A percentile compares a stretch with the other conserved stretches of the same genome.
phyloP scores from a whole-genome alignment of 2,888 invertebrate genomes.

The Oxyteleia sp. region DNA sequence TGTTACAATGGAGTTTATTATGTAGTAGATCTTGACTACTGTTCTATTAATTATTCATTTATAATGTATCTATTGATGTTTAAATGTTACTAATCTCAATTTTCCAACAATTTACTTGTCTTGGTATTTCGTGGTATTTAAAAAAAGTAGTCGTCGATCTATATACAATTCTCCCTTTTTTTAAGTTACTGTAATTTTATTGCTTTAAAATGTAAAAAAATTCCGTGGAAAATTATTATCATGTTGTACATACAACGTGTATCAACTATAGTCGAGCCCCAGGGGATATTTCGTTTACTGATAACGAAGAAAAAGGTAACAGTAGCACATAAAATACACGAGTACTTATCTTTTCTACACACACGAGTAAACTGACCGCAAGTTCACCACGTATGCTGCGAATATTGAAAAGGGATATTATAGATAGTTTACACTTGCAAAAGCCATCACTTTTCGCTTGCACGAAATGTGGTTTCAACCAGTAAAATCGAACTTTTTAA shows the following conservation, averaged over 20 bases:
- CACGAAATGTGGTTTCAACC: conserved; percentile 47
- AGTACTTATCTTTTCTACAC: conserved; percentile 42
- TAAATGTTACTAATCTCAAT: too few species aligned
- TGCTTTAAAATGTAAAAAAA: neutral
- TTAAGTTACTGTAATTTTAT: too few species aligned
- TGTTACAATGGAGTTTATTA: too few species aligned
- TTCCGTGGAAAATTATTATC: conserved; percentile 38
- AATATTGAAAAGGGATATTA: conserved; percentile 75
- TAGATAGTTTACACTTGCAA: conserved; percentile 75
- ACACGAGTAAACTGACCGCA: conserved; percentile 43
- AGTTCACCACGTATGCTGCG: conserved; percentile 52
- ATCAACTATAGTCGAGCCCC: conserved; percentile 26
- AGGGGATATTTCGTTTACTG: conserved; percentile 56
- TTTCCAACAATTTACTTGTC: too few species aligned
- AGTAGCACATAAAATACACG: conserved; percentile 58
- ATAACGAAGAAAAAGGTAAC: conserved; percentile 52
- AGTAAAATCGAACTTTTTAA: conserved; percentile 20
- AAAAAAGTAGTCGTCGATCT: too few species aligned
- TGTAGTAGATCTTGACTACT: too few species aligned
- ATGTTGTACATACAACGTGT: conserved; percentile 30
- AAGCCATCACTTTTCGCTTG: conserved; percentile 72
- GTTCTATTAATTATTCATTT: too few species aligned
- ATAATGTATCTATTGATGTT: too few species aligned
- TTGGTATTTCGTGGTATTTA: too few species aligned
- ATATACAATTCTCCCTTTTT: too few species aligned